These are phyloP conservation scores for Glyphotaelius pellucidus DNA, from an alignment of 2,888 invertebrate species.

Conservation along the genomic window DNA sequence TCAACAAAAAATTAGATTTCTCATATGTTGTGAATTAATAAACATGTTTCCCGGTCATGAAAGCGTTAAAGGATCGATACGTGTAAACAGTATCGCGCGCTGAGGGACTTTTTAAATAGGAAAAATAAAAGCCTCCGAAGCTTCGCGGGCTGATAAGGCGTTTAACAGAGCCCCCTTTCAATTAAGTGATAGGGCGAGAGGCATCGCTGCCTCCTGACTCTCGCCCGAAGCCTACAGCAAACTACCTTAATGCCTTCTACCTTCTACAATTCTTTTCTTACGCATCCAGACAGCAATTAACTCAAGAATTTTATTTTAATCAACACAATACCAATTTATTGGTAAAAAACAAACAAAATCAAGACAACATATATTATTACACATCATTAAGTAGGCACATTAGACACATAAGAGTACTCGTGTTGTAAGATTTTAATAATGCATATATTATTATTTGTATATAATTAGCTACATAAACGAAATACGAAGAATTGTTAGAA, in stretches of 20 bases:
- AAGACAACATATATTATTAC: no score
- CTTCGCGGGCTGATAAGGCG: conserved; percentile 35
- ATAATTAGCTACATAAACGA: no score
- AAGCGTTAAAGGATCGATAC: conserved; percentile 32
- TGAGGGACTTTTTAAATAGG: conserved; percentile 3
- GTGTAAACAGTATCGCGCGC: conserved; percentile 45
- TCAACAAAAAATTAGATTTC: no score
- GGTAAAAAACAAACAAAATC: not conserved
- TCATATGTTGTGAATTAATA: not conserved
- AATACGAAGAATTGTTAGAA: no score
- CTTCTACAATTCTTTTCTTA: not conserved
- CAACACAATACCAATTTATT: not conserved
- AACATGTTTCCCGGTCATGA: not conserved
- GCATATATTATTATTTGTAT: no score
- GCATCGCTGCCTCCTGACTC: conserved; percentile 32
- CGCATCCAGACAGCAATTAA: not conserved
- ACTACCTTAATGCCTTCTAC: not conserved
- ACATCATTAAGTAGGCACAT: no score
- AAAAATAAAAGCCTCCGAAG: conserved; percentile 28
- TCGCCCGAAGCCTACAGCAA: not conserved
- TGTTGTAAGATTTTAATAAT: no score
- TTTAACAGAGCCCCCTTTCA: conserved; percentile 48
- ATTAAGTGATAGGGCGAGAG: conserved; percentile 43
- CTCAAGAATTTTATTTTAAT: not conserved
- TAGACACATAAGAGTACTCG: no score